These are phyloP conservation scores for Ophthalmolycus amberensis DNA, from an alignment of 2,113 vertebrate species.

Conservation along the genomic window DNA sequence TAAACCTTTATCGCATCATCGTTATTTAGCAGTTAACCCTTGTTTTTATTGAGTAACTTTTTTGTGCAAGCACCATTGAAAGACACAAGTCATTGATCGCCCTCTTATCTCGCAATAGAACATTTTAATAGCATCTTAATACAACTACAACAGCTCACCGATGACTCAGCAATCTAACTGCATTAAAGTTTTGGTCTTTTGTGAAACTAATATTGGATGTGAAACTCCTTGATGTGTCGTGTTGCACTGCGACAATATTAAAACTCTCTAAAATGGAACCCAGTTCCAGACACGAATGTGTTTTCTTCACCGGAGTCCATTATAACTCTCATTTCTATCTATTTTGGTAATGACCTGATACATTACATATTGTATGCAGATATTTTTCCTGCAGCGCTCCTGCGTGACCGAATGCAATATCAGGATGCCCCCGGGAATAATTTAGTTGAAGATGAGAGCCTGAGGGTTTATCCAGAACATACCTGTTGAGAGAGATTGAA, in stretches of 20 bases:
- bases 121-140: not conserved
- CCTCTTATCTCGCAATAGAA: not conserved
- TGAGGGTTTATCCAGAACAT: not conserved
- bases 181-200: not conserved
- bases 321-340: slow-evolving; percentile 30
- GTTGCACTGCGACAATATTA: not conserved
- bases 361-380: slow-evolving; percentile 18
- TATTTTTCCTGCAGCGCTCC: slow-evolving; percentile 32
- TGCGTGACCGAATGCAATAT: slow-evolving; percentile 32
- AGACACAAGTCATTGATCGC: not conserved
- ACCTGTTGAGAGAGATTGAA: slow-evolving; percentile 35
- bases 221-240: slow-evolving; percentile 11
- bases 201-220: not conserved
- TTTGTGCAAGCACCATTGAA: slow-evolving; percentile 3
- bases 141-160: not conserved
- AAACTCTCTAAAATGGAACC: not conserved
- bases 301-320: slow-evolving; percentile 27
- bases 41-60: not conserved
- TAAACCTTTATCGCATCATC: not conserved
- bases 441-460: slow-evolving; percentile 19
- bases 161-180: not conserved
- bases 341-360: slow-evolving; percentile 39
- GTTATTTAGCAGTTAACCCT: not conserved
- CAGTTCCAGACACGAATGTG: slow-evolving; percentile 13
- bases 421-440: not conserved